Conservation (phyloP, 2,888 invertebrate genomes). For the Endotricha flammealis region DNA sequence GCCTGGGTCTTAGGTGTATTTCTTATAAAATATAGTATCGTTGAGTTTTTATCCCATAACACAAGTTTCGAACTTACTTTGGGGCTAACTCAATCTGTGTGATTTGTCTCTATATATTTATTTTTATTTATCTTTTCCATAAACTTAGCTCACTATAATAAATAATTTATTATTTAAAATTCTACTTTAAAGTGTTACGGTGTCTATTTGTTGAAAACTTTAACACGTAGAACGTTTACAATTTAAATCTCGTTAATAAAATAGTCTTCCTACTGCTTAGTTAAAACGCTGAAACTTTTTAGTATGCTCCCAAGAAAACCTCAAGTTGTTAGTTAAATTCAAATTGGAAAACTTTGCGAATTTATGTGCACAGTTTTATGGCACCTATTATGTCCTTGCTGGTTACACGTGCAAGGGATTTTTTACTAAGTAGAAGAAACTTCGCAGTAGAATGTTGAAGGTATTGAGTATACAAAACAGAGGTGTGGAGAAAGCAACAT, state of each 20-base stretch:
- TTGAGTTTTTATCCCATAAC: too few relatives aligned
- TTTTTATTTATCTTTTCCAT: too few relatives aligned
- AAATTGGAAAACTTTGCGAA: conserved; percentile 72
- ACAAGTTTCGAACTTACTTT: too few relatives aligned
- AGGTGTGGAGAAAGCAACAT: too few relatives aligned
- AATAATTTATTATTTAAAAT: too few relatives aligned
- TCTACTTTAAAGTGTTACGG: conserved; percentile 2
- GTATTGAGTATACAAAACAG: not conserved
- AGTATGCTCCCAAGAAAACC: conserved; percentile 58
- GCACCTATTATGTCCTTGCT: conserved; percentile 56
- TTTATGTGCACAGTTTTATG: conserved; percentile 68
- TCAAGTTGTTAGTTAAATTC: conserved; percentile 71
- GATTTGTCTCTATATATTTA: too few relatives aligned
- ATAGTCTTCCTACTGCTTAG: conserved; percentile 43
- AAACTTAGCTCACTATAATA: too few relatives aligned
- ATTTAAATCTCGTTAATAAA: conserved; percentile 42
- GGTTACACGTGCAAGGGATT: conserved; percentile 37
- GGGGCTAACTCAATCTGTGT: too few relatives aligned
- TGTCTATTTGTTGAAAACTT: conserved; percentile 17
- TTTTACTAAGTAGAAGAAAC: conserved; percentile 11
- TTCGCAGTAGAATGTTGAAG: not conserved
- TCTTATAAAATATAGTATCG: too few relatives aligned
- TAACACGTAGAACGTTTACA: conserved; percentile 18
- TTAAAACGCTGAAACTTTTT: conserved; percentile 59
- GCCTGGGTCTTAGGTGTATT: too few relatives aligned